phyloP scores from a whole-genome alignment of 2,888 invertebrate species.

The Suillia variegata region DNA sequence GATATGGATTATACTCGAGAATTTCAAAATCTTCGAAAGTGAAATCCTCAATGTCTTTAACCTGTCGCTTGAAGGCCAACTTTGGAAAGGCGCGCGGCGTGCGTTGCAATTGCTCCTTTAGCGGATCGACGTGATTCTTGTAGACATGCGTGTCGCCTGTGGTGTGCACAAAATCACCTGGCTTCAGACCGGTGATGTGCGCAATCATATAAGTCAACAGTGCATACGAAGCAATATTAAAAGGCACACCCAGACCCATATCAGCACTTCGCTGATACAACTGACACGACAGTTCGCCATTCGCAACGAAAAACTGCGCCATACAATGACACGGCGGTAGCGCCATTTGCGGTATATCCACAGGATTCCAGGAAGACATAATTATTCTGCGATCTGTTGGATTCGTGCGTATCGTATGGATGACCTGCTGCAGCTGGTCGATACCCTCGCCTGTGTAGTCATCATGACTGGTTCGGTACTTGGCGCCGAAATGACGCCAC shows the following conservation, averaged over 20 bases:
- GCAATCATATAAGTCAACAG: constrained; percentile 95
- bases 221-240: constrained; percentile 97
- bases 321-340: constrained; percentile 96
- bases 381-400: constrained; percentile 90
- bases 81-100: constrained; percentile 82
- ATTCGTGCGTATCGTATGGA: constrained; percentile 77
- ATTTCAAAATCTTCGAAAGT: constrained; percentile 84
- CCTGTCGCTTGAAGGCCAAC: constrained; percentile 74
- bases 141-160: constrained; percentile 97
- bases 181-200: constrained; percentile 87
- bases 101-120: constrained; percentile 78
- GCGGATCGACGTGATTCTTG: constrained; percentile 82
- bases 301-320: constrained; percentile 90
- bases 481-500: constrained; percentile 96
- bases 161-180: constrained; percentile 93
- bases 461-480: constrained; percentile 79
- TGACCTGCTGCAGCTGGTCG: constrained; percentile 84
- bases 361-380: constrained; percentile 94
- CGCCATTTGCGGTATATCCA: constrained; percentile 88
- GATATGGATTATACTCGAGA: constrained; percentile 83
- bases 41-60: constrained; percentile 86
- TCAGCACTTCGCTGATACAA: constrained; percentile 97
- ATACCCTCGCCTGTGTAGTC: constrained; percentile 86
- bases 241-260: constrained; percentile 97
- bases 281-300: constrained; percentile 85